Evolutionary conservation across 2,797 vertebrate genomes (phyloP), one percentile per base, ranked within the genome.

Genomic region (Sphenodon punctatus): DNA sequence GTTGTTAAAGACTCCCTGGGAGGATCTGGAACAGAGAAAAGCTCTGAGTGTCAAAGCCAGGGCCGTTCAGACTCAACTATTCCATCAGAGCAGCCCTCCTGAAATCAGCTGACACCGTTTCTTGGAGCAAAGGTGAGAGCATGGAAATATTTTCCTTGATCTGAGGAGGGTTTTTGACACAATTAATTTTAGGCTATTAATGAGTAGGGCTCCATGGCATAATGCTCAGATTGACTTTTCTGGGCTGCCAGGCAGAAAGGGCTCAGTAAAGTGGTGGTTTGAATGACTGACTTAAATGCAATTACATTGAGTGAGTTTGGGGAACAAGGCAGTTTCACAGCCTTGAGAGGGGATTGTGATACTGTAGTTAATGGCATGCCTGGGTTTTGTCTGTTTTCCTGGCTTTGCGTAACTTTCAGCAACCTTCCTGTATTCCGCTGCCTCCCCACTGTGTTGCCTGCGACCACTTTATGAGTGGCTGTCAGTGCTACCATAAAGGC

Each of bases 271-370:
- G 17, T 16, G 17, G 27, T 27, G 43, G 49, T 16, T 1, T 2
- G 27, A 58, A 36, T 46, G 13, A 27, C 56, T 13, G 1, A 6
- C 32, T 2, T 6, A 16, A 23, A 30, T 39, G 27, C 25, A 36
- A n/a, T 19, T 27, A 3, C 1, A 0, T 12, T 19, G 3, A 19
- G 1, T 3, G 27, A n/a, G 70, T 45, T 2, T 4, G 1, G 36
- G 12, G 32, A 16, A 0, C 1, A 15, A 4, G 23, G 30, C 32
- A 11, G 5, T 11, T 5, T 42, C 2, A 6, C 11, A 19, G 61
- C 7, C 41, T 34, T 20, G 42, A 34, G 42, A 49, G 4, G 3
- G 23, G 7, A 13, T n/a, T 34, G 72, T 4, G 32, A 23, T 36
- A 22, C 46, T 30, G 19, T 42, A 41, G 13, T 42, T 53, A 32